Percentiles rank a stretch among this genome's conserved stretches.
phyloP scores from a whole-genome alignment of 2,113 vertebrate genomes.

The Dendropsophus ebraccatus region DNA sequence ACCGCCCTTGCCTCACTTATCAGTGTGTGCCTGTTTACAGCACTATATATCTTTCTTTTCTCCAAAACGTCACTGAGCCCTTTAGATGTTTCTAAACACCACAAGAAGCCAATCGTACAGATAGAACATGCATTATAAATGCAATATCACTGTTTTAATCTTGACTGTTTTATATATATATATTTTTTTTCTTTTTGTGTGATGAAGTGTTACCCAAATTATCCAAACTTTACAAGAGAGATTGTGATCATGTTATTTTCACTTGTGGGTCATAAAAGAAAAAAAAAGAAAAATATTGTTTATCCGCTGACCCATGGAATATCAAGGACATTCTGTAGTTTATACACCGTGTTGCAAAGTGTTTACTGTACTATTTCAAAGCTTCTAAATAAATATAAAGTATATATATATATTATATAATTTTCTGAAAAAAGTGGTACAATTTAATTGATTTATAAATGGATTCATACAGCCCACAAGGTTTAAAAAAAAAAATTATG shows the following conservation, averaged over 20 bases:
- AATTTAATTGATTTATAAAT: slow-evolving; percentile 83
- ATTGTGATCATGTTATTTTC: slow-evolving; percentile 84
- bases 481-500: slow-evolving; percentile 67
- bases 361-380: slow-evolving; percentile 99
- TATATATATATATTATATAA: slow-evolving; percentile 86
- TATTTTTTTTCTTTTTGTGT: slow-evolving; percentile 94
- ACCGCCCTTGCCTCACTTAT: slow-evolving; percentile 79
- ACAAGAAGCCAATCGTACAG: slow-evolving; percentile 92
- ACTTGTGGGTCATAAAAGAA: slow-evolving; percentile 76
- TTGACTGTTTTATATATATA: slow-evolving; percentile 99
- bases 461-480: slow-evolving; percentile 74
- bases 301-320: slow-evolving; percentile 80
- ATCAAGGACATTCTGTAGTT: slow-evolving; percentile 94
- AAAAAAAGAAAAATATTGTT: slow-evolving; percentile 69
- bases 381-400: slow-evolving; percentile 97
- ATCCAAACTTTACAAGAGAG: slow-evolving; percentile 88
- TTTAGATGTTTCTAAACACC: slow-evolving; percentile 92
- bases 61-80: slow-evolving; percentile 92
- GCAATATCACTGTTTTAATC: slow-evolving; percentile 97
- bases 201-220: slow-evolving; percentile 88
- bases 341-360: slow-evolving; percentile 98
- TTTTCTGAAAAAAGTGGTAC: slow-evolving; percentile 86
- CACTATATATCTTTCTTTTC: slow-evolving; percentile 88
- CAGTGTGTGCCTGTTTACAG: slow-evolving; percentile 99
- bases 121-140: slow-evolving; percentile 95